Evolutionary conservation across 2,113 vertebrate species (phyloP).

Genomic region (Siniperca chuatsi): DNA sequence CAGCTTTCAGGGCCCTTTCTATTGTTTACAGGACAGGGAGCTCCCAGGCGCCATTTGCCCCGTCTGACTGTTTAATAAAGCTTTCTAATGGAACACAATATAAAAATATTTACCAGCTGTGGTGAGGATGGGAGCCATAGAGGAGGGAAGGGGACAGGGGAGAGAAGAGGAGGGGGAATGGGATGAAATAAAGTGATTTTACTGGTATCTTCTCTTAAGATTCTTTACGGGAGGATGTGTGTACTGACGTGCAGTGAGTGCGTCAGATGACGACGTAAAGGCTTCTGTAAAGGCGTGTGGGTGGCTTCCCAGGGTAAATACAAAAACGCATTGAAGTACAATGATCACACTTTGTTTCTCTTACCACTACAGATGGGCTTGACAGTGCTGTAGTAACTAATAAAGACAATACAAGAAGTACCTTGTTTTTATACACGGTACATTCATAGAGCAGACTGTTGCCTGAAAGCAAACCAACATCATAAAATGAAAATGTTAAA

Average conservation of each 20-base stretch:
- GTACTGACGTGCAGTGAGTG: constrained; percentile 15
- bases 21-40: constrained; percentile 84
- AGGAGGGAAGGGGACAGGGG: constrained; percentile 43
- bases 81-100: constrained; percentile 85
- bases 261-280: constrained; percentile 35
- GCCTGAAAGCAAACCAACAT: background rate
- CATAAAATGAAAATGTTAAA: background rate
- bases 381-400: background rate
- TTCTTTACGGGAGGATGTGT: constrained; percentile 36
- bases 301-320: background rate
- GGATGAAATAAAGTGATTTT: constrained; percentile 56
- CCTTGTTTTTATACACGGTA: background rate
- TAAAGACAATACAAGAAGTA: background rate
- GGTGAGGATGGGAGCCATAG: constrained; percentile 61
- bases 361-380: background rate
- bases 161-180: constrained; percentile 11
- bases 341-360: background rate
- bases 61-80: constrained; percentile 81
- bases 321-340: background rate
- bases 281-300: constrained; percentile 25
- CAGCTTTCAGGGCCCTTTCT: constrained; percentile 76
- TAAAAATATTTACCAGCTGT: constrained; percentile 85
- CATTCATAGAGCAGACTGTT: background rate
- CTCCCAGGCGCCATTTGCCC: constrained; percentile 80
- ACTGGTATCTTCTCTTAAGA: constrained; percentile 48